A percentile compares a stretch with the other conserved stretches of the same genome.
Evolutionary conservation across 2,888 invertebrate genomes (phyloP).

Genomic region (Dicranocentrus wangi): DNA sequence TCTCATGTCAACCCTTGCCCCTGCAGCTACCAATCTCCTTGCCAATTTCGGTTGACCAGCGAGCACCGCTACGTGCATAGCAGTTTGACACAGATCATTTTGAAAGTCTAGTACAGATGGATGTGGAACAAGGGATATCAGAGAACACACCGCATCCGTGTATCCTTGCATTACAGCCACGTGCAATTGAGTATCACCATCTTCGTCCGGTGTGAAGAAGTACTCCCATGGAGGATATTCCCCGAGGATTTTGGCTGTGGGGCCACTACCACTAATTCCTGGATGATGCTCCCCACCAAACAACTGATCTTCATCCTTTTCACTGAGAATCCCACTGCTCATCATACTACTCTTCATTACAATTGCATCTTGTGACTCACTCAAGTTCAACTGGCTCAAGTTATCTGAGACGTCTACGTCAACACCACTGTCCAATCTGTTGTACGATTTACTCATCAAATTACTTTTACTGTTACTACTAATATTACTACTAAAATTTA

Average conservation of each 20-base stretch:
- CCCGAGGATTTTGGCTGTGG: constrained; percentile 45
- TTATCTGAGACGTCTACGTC: constrained; percentile 76
- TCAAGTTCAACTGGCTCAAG: constrained; percentile 70
- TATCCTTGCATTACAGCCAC: constrained; percentile 86
- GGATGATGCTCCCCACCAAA: constrained; percentile 19
- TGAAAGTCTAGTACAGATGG: constrained; percentile 84
- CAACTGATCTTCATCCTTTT: constrained; percentile 41
- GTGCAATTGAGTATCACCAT: constrained; percentile 94
- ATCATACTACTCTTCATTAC: constrained; percentile 57
- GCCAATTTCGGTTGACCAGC: constrained; percentile 84
- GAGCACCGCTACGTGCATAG: constrained; percentile 90
- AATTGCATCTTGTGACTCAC: constrained; percentile 56
- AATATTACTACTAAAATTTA: constrained; percentile 48
- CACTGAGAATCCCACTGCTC: constrained; percentile 59
- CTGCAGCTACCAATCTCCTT: constrained; percentile 85
- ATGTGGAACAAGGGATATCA: constrained; percentile 86
- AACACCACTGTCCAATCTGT: constrained; percentile 80
- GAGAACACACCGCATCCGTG: constrained; percentile 82
- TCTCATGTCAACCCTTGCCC: constrained; percentile 80
- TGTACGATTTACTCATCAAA: constrained; percentile 59
- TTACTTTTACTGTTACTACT: constrained; percentile 34
- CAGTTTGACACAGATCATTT: constrained; percentile 80
- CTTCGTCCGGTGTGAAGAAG: constrained; percentile 85
- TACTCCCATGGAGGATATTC: constrained; percentile 78
- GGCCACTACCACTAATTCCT: constrained; percentile 34